These are phyloP conservation scores for Brachionus rotundiformis DNA, from an alignment of 1,140 invertebrate species.

Conservation along the genomic window DNA sequence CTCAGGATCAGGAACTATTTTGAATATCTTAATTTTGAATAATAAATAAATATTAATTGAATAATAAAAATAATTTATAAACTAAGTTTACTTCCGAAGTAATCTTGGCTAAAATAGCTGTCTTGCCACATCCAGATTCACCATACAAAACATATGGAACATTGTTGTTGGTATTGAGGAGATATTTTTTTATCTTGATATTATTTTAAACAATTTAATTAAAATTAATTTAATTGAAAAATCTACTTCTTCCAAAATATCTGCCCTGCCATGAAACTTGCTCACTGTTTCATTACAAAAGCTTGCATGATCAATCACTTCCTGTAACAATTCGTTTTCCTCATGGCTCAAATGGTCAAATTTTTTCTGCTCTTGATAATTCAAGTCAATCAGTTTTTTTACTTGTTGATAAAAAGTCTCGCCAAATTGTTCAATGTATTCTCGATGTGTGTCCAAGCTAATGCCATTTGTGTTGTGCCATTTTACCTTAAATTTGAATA, in stretches of 20 bases:
- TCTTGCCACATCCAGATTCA: conserved; percentile 52
- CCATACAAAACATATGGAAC: conserved; percentile 39
- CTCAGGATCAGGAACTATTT: conserved; percentile 21
- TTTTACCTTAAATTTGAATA: conserved; percentile 50
- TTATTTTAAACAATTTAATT: not conserved
- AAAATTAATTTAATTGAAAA: no score
- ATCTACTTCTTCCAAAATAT: conserved; percentile 5
- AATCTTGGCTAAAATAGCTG: conserved; percentile 44
- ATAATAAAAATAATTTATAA: not conserved
- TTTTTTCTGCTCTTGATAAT: not conserved
- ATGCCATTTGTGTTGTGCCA: not conserved
- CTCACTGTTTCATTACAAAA: conserved; percentile 44
- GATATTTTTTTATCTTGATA: not conserved
- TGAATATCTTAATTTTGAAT: not conserved
- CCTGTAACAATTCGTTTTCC: conserved; percentile 12
- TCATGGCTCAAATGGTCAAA: not conserved
- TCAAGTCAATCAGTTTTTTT: conserved; percentile 30
- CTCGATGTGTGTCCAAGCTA: not conserved
- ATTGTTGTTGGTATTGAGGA: not conserved
- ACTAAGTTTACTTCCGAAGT: not conserved
- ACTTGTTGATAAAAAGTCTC: conserved; percentile 37
- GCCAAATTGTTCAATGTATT: conserved; percentile 41
- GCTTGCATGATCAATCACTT: conserved; percentile 51
- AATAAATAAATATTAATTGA: no score
- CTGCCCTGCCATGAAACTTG: conserved; percentile 51